phyloP scores from a whole-genome alignment of 1,140 invertebrate species.

The Marisa cornuarietis region DNA sequence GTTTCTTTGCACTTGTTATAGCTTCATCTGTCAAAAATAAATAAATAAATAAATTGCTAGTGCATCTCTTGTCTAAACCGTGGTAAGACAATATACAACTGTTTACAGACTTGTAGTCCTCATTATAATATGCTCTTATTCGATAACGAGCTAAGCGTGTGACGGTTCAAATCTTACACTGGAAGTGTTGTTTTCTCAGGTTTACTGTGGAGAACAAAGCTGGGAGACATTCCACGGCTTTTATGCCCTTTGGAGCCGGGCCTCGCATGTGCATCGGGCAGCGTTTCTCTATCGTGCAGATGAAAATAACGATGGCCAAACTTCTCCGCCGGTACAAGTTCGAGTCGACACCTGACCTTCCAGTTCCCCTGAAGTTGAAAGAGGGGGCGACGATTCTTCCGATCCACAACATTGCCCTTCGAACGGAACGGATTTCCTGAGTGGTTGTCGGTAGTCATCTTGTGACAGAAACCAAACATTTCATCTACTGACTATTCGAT shows the following conservation, averaged over 20 bases:
- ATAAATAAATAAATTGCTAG: no score
- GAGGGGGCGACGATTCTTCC: conserved; percentile 61
- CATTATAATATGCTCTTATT: no score
- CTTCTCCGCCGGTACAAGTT: conserved; percentile 53
- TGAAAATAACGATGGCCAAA: conserved; percentile 58
- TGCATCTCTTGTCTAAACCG: no score
- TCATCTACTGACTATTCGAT: neutral
- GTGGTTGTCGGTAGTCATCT: neutral
- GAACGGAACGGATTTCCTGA: conserved; percentile 30
- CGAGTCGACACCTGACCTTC: conserved; percentile 36
- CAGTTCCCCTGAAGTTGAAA: conserved; percentile 42
- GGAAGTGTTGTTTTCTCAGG: conserved; percentile 39
- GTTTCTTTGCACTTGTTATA: no score
- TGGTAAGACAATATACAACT: no score
- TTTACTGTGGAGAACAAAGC: conserved; percentile 50
- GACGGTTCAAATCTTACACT: neutral
- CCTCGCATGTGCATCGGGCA: conserved; percentile 67
- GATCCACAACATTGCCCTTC: conserved; percentile 45
- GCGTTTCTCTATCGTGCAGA: conserved; percentile 63
- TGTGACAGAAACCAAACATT: no score
- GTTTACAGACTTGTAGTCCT: no score
- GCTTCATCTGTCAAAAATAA: no score
- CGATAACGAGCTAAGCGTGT: neutral
- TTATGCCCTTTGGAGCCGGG: conserved; percentile 64
- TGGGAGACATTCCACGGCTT: conserved; percentile 52